Conservation (phyloP, 2,888 invertebrate genomes). For the Dendrolimus pini region DNA sequence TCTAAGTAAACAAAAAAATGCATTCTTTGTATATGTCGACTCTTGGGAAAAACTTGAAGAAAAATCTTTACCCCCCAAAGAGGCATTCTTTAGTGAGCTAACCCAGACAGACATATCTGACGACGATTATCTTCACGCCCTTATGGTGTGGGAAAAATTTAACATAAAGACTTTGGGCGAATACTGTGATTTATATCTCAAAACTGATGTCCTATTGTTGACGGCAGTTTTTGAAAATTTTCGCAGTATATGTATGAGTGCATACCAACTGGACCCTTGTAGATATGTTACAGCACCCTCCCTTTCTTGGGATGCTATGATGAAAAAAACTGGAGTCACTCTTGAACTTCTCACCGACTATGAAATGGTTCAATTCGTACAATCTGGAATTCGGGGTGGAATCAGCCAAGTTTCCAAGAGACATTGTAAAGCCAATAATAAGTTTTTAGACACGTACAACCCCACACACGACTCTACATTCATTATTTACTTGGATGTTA, state of each 20-base stretch:
- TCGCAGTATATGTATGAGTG: conserved; percentile 20
- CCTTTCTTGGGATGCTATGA: conserved; percentile 22
- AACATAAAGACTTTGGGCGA: conserved; percentile 19
- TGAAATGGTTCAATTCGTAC: conserved; percentile 14
- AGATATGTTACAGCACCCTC: conserved; percentile 10
- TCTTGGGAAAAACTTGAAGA: conserved; percentile 12
- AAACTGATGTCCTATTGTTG: conserved; percentile 28
- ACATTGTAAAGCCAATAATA: conserved; percentile 31
- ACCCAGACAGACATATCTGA: conserved; percentile 10
- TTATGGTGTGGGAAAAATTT: conserved; percentile 24
- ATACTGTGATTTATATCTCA: conserved; percentile 29
- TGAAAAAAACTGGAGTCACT: conserved; percentile 13
- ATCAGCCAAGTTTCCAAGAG: conserved; percentile 16
- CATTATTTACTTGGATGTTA: too few relatives aligned
- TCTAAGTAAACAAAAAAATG: too few relatives aligned
- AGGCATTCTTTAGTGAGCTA: conserved; percentile 13
- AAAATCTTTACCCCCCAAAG: conserved; percentile 12
- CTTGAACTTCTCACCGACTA: conserved; percentile 18
- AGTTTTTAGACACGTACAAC: conserved; percentile 16
- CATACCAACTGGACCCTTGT: conserved; percentile 10
- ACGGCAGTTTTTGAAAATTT: conserved; percentile 36
- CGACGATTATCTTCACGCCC: conserved; percentile 19
- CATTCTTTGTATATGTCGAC: too few relatives aligned
- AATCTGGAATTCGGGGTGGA: conserved; percentile 17
- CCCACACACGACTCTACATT: too few relatives aligned